These are phyloP conservation scores for Leucophora obtusa DNA, from an alignment of 2,888 invertebrate species.

Conservation along the genomic window DNA sequence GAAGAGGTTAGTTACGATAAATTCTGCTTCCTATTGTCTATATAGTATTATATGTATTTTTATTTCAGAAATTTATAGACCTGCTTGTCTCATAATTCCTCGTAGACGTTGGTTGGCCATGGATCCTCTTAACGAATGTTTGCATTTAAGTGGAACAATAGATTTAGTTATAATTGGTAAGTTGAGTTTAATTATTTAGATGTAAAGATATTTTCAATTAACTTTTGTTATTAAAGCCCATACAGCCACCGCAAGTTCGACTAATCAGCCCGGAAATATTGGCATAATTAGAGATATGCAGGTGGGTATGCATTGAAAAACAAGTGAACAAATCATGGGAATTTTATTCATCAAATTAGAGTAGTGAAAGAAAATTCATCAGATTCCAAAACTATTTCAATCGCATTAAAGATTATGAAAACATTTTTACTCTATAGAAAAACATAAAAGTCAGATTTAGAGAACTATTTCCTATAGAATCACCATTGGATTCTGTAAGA, in stretches of 20 bases:
- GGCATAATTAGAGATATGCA: slow-evolving; percentile 79
- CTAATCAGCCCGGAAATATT: slow-evolving; percentile 79
- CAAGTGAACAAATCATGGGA: not conserved
- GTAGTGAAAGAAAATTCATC: too few relatives aligned
- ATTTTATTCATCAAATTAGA: not conserved
- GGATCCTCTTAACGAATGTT: slow-evolving; percentile 75
- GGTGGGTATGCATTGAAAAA: slow-evolving; percentile 66
- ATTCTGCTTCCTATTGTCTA: not conserved
- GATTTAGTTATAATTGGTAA: slow-evolving; percentile 80
- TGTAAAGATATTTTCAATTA: not conserved
- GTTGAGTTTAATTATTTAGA: slow-evolving; percentile 55
- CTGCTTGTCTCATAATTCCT: slow-evolving; percentile 71
- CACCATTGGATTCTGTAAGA: too few relatives aligned
- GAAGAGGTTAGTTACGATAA: slow-evolving; percentile 1
- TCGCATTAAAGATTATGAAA: too few relatives aligned
- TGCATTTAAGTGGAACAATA: slow-evolving; percentile 75
- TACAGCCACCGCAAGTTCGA: slow-evolving; percentile 78
- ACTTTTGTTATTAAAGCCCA: slow-evolving; percentile 1
- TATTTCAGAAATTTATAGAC: slow-evolving; percentile 11
- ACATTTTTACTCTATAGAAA: too few relatives aligned
- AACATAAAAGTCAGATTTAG: too few relatives aligned
- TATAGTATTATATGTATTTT: too few relatives aligned
- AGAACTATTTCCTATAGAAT: too few relatives aligned
- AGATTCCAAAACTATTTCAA: too few relatives aligned
- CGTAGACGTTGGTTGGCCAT: slow-evolving; percentile 80